Percentiles rank a stretch among this genome's conserved stretches.
Evolutionary conservation across 2,797 vertebrate species (phyloP).

Genomic region (Artibeus lituratus): DNA sequence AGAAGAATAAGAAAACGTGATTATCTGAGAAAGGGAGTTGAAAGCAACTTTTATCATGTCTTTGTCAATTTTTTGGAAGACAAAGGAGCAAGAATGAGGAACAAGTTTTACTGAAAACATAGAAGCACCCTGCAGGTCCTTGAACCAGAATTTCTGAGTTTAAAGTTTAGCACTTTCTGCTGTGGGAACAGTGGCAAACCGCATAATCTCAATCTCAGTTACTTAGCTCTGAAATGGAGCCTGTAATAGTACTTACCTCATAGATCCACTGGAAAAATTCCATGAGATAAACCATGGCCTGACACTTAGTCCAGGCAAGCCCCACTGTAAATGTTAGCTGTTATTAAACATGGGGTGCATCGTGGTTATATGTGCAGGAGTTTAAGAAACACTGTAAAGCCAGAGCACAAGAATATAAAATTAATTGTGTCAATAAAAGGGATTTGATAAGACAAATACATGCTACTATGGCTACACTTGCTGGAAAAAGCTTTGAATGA

Average conservation of each 20-base stretch:
- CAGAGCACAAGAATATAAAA: conserved; percentile 24
- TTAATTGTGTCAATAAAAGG: conserved; percentile 43
- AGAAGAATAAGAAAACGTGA: not conserved
- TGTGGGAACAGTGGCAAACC: not conserved
- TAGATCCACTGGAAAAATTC: not conserved
- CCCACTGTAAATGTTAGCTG: not conserved
- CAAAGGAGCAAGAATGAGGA: no score
- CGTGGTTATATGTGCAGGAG: not conserved
- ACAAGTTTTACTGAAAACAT: not conserved
- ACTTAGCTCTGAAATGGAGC: conserved; percentile 10
- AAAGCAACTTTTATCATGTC: not conserved
- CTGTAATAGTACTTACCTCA: not conserved
- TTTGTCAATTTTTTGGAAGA: not conserved
- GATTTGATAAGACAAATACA: conserved; percentile 40
- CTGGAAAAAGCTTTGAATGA: conserved; percentile 52
- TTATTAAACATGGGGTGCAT: not conserved
- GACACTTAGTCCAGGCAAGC: not conserved
- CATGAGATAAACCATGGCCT: conserved; percentile 1
- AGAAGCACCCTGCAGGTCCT: not conserved
- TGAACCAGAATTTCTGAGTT: not conserved
- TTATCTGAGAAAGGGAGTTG: not conserved
- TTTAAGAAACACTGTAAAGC: not conserved
- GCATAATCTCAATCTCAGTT: conserved; percentile 4
- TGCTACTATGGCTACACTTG: conserved; percentile 21
- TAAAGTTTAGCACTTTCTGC: conserved; percentile 26